phyloP scores from a whole-genome alignment of 2,113 vertebrate genomes.

The Dunckerocampus dactyliophorus region DNA sequence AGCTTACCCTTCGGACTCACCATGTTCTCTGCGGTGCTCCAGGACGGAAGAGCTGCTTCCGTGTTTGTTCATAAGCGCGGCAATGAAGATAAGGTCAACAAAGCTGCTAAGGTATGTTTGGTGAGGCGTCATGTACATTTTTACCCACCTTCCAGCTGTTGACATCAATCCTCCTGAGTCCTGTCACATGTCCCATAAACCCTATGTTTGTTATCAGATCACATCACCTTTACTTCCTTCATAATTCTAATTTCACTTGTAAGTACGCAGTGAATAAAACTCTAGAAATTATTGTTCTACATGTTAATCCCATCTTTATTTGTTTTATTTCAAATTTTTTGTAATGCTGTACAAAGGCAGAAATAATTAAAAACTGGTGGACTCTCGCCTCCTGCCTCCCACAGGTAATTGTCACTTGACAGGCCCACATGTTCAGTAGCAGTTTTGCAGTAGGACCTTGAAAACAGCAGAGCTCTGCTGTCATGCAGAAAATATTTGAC shows the following conservation, averaged over 20 bases:
- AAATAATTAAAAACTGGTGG: no score
- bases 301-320: no score
- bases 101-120: constrained; percentile 82
- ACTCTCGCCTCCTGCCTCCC: no score
- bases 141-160: background rate
- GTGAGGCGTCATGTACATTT: background rate
- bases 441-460: no score
- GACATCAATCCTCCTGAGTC: background rate
- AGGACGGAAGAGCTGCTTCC: constrained; percentile 81
- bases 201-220: background rate
- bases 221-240: no score
- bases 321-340: no score
- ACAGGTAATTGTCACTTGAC: no score
- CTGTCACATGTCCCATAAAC: background rate
- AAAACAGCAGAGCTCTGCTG: no score
- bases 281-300: no score
- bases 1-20: constrained; percentile 80
- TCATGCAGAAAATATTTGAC: no score
- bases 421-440: no score
- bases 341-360: no score
- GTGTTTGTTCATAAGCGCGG: constrained; percentile 90
- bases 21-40: constrained; percentile 79
- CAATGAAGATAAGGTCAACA: constrained; percentile 89
- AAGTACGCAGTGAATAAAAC: background rate
- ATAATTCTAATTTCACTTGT: background rate